A percentile compares a stretch with the other conserved stretches of the same genome.
These are phyloP conservation scores for Musca vetustissima DNA, from an alignment of 1,140 invertebrate genomes.

Conservation along the genomic window DNA sequence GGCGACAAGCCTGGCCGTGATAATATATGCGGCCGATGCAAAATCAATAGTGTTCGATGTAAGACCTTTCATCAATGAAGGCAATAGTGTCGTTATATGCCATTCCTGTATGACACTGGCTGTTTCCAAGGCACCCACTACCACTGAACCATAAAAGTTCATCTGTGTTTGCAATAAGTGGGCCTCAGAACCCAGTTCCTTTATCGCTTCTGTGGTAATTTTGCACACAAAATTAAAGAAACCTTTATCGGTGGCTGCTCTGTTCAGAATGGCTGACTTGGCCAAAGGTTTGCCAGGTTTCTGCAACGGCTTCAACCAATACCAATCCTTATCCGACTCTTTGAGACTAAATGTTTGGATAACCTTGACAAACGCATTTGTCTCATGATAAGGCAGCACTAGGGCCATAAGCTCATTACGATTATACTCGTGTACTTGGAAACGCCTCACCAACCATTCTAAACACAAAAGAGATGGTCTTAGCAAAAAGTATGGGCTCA, in stretches of 20 bases:
- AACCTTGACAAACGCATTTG: constrained; percentile 81
- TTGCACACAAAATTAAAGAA: constrained; percentile 77
- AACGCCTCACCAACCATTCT: constrained; percentile 91
- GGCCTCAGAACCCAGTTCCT: constrained; percentile 64
- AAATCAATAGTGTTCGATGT: constrained; percentile 69
- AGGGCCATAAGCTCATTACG: constrained; percentile 75
- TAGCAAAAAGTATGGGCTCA: constrained; percentile 86
- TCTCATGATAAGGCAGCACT: constrained; percentile 89
- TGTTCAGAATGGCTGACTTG: constrained; percentile 71
- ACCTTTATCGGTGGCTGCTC: constrained; percentile 66
- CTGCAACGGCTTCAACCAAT: constrained; percentile 74
- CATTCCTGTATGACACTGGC: constrained; percentile 63
- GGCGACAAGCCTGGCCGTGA: constrained; percentile 68
- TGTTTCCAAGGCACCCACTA: constrained; percentile 69
- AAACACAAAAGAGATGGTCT: constrained; percentile 84
- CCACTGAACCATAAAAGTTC: constrained; percentile 74
- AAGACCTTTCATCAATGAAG: constrained; percentile 69
- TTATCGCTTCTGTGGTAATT: constrained; percentile 66
- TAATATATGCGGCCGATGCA: constrained; percentile 72
- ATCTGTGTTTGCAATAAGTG: constrained; percentile 68
- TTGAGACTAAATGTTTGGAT: constrained; percentile 75
- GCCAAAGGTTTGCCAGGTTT: constrained; percentile 72
- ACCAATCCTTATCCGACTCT: constrained; percentile 67
- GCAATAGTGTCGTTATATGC: constrained; percentile 70
- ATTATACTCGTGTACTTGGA: constrained; percentile 86